Evolutionary conservation across 2,888 invertebrate genomes (phyloP).

Genomic region (Embidobia sp.): DNA sequence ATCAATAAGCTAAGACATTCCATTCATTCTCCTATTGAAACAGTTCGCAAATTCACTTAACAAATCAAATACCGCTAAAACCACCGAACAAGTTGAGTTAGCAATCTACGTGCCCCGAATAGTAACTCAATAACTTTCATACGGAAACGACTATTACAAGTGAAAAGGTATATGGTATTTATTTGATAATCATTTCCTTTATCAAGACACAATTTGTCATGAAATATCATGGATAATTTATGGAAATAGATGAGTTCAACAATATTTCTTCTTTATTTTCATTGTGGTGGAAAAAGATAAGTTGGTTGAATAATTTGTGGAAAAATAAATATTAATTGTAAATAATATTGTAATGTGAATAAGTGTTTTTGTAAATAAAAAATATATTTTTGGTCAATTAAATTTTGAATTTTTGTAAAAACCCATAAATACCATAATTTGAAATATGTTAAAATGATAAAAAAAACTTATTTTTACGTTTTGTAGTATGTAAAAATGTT

Average conservation of each 20-base stretch:
- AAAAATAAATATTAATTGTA: not conserved
- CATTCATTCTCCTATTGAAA: constrained; percentile 68
- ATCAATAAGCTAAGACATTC: constrained; percentile 52
- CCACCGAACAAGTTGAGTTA: constrained; percentile 80
- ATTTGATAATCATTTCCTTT: constrained; percentile 42
- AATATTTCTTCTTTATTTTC: too few species aligned
- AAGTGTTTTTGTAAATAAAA: too few species aligned
- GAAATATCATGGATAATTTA: not conserved
- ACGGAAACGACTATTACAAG: constrained; percentile 31
- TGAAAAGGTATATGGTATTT: constrained; percentile 35
- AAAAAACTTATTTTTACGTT: too few species aligned
- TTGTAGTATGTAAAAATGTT: too few species aligned
- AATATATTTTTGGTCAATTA: too few species aligned
- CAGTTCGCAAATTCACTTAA: constrained; percentile 80
- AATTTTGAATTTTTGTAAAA: too few species aligned
- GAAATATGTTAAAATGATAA: too few species aligned
- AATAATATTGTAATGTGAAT: too few species aligned
- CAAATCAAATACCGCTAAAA: constrained; percentile 81
- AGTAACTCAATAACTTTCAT: constrained; percentile 70
- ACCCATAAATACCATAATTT: too few species aligned
- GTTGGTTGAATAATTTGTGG: too few species aligned
- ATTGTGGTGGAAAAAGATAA: too few species aligned
- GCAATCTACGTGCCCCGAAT: constrained; percentile 80
- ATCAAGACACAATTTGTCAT: constrained; percentile 15
- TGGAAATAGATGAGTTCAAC: too few species aligned